Evolutionary conservation across 2,888 invertebrate species (phyloP).

Genomic region (Ernsta delagoae): DNA sequence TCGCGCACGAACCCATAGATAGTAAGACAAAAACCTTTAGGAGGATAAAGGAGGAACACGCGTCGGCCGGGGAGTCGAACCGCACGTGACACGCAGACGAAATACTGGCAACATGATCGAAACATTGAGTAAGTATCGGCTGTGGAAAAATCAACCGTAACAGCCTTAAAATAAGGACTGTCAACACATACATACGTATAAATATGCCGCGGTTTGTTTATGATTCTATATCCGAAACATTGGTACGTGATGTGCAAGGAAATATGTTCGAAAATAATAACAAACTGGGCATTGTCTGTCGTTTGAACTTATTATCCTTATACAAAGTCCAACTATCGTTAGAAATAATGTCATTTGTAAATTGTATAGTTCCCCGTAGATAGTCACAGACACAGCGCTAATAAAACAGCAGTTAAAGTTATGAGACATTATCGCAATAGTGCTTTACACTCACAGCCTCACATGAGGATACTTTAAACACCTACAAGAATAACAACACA

Average conservation of each 20-base stretch:
- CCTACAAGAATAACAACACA: too few relatives aligned
- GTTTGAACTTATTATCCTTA: not conserved
- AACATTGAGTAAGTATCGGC: constrained; percentile 43
- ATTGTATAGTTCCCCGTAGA: too few relatives aligned
- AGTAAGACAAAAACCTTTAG: constrained; percentile 25
- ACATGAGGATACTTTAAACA: too few relatives aligned
- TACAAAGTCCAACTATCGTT: not conserved
- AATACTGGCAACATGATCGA: constrained; percentile 58
- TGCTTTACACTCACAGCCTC: too few relatives aligned
- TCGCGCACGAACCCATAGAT: not conserved
- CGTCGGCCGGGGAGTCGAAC: constrained; percentile 65
- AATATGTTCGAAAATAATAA: constrained; percentile 57
- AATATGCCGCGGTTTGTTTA: constrained; percentile 43
- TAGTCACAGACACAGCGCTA: too few relatives aligned
- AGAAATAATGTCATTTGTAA: too few relatives aligned
- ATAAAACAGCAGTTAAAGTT: too few relatives aligned
- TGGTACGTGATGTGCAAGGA: constrained; percentile 66
- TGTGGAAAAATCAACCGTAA: constrained; percentile 53
- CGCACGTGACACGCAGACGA: constrained; percentile 73
- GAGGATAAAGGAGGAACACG: constrained; percentile 64
- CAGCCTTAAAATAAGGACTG: constrained; percentile 41
- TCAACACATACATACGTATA: constrained; percentile 51
- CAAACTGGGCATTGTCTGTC: constrained; percentile 35
- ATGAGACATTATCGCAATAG: too few relatives aligned
- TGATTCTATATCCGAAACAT: constrained; percentile 37